Evolutionary conservation across 2,113 vertebrate species (phyloP).

Genomic region (Struthidea cinerea): DNA sequence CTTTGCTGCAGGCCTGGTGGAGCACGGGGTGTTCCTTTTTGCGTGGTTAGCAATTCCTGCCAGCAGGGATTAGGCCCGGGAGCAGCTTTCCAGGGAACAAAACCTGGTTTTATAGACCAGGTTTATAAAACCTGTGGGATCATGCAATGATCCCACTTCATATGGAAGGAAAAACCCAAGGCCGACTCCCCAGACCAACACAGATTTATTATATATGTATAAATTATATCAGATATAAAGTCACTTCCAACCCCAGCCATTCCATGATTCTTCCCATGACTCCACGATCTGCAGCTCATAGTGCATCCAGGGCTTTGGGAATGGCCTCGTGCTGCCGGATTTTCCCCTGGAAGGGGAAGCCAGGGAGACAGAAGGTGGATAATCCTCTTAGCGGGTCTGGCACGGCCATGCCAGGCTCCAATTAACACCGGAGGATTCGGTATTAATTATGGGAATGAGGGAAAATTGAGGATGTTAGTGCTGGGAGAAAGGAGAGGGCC

Average conservation of each 20-base stretch:
- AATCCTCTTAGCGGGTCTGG: not conserved
- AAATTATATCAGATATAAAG: too few relatives aligned
- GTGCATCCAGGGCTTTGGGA: not conserved
- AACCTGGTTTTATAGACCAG: not conserved
- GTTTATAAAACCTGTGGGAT: too few relatives aligned
- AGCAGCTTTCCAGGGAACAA: not conserved
- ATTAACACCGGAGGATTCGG: not conserved
- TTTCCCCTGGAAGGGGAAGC: not conserved
- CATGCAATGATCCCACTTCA: not conserved
- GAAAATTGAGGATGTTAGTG: not conserved
- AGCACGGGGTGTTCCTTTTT: too few relatives aligned
- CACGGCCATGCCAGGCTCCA: not conserved
- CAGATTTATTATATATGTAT: not conserved
- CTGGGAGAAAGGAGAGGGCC: not conserved
- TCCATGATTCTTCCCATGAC: not conserved
- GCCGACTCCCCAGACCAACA: not conserved
- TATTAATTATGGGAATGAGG: not conserved
- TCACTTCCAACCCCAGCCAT: not conserved
- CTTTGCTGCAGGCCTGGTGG: not conserved
- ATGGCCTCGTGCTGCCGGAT: not conserved
- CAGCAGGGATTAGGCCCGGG: not conserved
- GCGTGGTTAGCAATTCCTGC: not conserved
- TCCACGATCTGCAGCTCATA: rapidly evolving
- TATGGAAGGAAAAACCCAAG: not conserved
- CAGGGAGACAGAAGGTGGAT: not conserved